Base-by-base conservation (phyloP, 2,888 invertebrate genomes). In the Saturnia pavonia region DNA sequence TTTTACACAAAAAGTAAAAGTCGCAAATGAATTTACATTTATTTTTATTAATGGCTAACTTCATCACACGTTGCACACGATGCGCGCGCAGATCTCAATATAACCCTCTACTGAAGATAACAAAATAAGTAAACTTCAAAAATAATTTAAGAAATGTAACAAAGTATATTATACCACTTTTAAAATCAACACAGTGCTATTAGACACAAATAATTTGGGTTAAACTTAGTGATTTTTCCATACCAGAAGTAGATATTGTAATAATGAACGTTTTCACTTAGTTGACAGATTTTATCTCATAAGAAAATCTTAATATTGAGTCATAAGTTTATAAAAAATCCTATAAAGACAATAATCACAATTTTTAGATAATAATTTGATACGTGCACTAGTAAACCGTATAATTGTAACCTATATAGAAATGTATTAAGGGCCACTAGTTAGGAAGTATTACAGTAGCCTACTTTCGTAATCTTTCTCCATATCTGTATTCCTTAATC, bases 401-500 rank as follows among this genome's bases (percentile, higher is more conserved):
- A 14, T 60, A 60, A 6, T 11, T 54, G 54, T 54, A 12, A 27
- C 57, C 27, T 14, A 60, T 0, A 60, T 60, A 27, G 14, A 60
- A 27, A 1, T 27, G 11, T 60, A 27, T 60, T 60, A 60, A 14
- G 4, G 27, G 14, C 25, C 25, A 60, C 27, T 14, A 27, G 57
- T 14, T 12, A 60, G 57, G 57, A 60, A 34, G 65, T 65, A 8
- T 40, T 7, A 65, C 9, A 65, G n/a, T 65, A 65, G 65, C 40
- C 40, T 40, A 65, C 65, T 19, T n/a, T 40, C 65, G 40, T 65
- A 40, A 65, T 65, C 65, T 65, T 34, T 40, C 65, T 40, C 40
- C 40, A 65, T 34, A 65, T 65, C 40, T 60, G 11, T n/a, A 40
- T 65, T 65, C 65, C 40, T 40, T 65, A 65, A 65, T 65, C 65